These are phyloP conservation scores for Stomorhina lunata DNA, from an alignment of 2,888 invertebrate species.

Conservation along the genomic window DNA sequence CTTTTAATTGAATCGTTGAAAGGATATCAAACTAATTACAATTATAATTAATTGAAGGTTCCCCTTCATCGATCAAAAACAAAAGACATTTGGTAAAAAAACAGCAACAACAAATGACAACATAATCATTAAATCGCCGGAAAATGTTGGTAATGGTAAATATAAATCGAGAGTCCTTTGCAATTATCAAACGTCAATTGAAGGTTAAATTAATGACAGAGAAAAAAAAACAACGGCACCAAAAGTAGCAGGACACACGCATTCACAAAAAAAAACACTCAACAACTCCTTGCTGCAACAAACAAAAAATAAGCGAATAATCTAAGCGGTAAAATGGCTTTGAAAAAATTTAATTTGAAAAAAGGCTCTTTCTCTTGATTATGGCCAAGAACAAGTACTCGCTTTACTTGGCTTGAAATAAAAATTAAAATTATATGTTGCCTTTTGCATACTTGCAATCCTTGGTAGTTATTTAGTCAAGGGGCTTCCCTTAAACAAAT, in stretches of 20 bases:
- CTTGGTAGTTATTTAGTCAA: conserved; percentile 3
- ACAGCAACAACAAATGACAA: conserved; percentile 53
- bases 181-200: conserved; percentile 75
- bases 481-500: conserved; percentile 20
- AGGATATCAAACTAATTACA: conserved; percentile 67
- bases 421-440: conserved; percentile 66
- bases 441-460: conserved; percentile 48
- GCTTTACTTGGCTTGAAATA: conserved; percentile 18
- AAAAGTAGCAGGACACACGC: conserved; percentile 51
- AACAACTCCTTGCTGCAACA: conserved; percentile 1
- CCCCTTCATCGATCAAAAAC: conserved; percentile 62
- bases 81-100: conserved; percentile 44
- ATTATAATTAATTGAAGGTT: conserved; percentile 69
- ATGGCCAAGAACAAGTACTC: conserved; percentile 21
- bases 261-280: not conserved
- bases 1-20: conserved; percentile 21
- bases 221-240: conserved; percentile 13
- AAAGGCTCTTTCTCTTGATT: conserved; percentile 21
- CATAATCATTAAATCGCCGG: conserved; percentile 63
- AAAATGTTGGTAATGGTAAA: conserved; percentile 42
- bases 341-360: conserved; percentile 46
- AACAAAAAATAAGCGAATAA: conserved; percentile 21
- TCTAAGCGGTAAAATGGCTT: conserved; percentile 59
- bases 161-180: conserved; percentile 67
- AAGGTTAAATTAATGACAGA: conserved; percentile 71